phyloP scores from a whole-genome alignment of 2,797 vertebrate species.

The Gila robusta region DNA sequence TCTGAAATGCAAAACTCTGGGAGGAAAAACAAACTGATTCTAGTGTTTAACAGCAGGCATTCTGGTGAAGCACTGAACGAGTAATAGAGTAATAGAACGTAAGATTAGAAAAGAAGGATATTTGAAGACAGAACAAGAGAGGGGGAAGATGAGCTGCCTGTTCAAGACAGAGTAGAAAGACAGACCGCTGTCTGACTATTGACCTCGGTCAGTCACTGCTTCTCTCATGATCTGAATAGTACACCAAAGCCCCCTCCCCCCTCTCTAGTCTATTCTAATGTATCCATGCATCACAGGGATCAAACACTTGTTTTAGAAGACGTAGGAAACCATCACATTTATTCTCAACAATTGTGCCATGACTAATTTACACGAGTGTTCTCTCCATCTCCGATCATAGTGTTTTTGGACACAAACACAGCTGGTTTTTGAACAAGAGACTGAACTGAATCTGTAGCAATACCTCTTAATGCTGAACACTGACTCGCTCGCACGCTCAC shows the following conservation, averaged over 20 bases:
- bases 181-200: conserved; percentile 55
- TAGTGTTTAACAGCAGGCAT: conserved; percentile 71
- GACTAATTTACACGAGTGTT: conserved; percentile 20
- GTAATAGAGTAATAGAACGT: conserved; percentile 46
- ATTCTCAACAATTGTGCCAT: conserved; percentile 14
- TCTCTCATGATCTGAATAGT: conserved; percentile 58
- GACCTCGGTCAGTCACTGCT: conserved; percentile 62
- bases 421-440: conserved; percentile 44
- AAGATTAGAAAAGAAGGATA: conserved; percentile 41
- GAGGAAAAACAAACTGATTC: conserved; percentile 77
- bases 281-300: conserved; percentile 46
- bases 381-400: conserved; percentile 27
- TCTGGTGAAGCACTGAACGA: conserved; percentile 74
- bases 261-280: conserved; percentile 57
- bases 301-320: conserved; percentile 47
- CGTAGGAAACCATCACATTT: conserved; percentile 36
- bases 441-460: conserved; percentile 62
- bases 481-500: conserved; percentile 47
- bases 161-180: conserved; percentile 45
- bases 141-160: conserved; percentile 37
- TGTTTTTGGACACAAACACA: conserved; percentile 29
- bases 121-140: conserved; percentile 60
- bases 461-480: conserved; percentile 61
- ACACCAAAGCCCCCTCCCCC: conserved; percentile 59
- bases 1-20: conserved; percentile 78